phyloP scores from a whole-genome alignment of 30 jellyfish, hydroid and myxozoan species.

The Aurelia sp. region DNA sequence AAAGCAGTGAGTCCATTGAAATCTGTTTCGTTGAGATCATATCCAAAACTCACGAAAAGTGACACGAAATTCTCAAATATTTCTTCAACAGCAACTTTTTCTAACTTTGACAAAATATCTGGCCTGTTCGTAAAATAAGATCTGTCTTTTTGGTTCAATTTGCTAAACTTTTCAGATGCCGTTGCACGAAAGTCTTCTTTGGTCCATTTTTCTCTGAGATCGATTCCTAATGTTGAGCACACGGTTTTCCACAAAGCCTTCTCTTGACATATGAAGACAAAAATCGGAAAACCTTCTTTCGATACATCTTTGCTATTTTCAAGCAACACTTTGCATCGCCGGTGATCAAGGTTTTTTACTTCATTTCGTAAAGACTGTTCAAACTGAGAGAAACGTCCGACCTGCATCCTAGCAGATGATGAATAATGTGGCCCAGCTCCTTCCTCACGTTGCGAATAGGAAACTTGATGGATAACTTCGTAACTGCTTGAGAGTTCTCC shows the following conservation, averaged over 20 bases:
- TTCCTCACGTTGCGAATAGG: too few species aligned
- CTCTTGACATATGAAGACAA: conserved; percentile 39
- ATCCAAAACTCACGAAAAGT: conserved; percentile 36
- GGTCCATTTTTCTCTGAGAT: conserved; percentile 19
- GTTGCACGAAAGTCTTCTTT: not conserved
- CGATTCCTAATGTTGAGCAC: not conserved
- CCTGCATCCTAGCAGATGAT: too few species aligned
- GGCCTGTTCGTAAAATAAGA: too few species aligned
- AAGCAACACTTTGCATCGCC: conserved; percentile 12
- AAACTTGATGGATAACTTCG: too few species aligned
- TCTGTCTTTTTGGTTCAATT: too few species aligned
- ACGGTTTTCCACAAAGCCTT: conserved; percentile 27
- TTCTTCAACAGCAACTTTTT: conserved; percentile 11
- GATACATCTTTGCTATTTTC: not conserved
- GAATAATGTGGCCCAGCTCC: too few species aligned
- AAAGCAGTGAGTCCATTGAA: conserved; percentile 46
- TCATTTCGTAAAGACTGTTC: conserved; percentile 9
- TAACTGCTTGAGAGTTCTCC: too few species aligned
- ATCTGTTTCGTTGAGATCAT: conserved; percentile 32
- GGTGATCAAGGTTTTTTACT: not conserved
- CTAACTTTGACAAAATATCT: not conserved
- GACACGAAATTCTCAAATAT: conserved; percentile 33
- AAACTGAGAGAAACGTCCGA: not conserved
- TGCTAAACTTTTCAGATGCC: not conserved
- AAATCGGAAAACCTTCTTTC: not conserved